These are phyloP conservation scores for Hemitrygon akajei DNA, from an alignment of 2,797 vertebrate genomes.

Conservation along the genomic window DNA sequence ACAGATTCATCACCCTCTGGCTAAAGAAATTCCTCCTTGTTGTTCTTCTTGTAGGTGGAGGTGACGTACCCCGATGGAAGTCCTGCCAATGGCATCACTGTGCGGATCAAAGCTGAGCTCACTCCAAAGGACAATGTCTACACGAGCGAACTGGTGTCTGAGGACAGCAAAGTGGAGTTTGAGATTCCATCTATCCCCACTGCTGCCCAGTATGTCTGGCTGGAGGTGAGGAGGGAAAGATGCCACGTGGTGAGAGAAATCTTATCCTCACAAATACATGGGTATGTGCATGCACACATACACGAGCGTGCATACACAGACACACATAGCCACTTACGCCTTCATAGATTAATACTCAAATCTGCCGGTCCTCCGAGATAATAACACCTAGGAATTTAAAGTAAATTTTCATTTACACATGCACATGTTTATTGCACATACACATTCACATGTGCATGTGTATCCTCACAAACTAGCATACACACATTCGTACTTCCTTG, in stretches of 20 bases:
- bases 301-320: not conserved
- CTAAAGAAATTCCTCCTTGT: not conserved
- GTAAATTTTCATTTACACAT: too few species aligned
- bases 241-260: not conserved
- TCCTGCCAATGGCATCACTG: constrained; percentile 73
- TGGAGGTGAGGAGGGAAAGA: constrained; percentile 68
- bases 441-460: too few species aligned
- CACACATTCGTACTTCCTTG: too few species aligned
- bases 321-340: not conserved
- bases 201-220: constrained; percentile 85
- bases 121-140: constrained; percentile 82
- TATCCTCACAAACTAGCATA: too few species aligned
- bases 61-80: constrained; percentile 84
- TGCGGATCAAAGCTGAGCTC: constrained; percentile 82
- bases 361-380: too few species aligned
- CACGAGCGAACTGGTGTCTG: constrained; percentile 73
- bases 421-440: too few species aligned
- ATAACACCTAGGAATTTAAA: too few species aligned
- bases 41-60: constrained; percentile 64
- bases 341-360: too few species aligned
- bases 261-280: too few species aligned
- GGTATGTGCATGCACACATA: too few species aligned
- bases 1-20: too few species aligned
- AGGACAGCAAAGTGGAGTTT: constrained; percentile 70
- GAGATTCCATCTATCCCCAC: constrained; percentile 88